Percentiles rank a stretch among this genome's conserved stretches.
Evolutionary conservation across 2,113 vertebrate species (phyloP).

Genomic region (Sceloporus undulatus): DNA sequence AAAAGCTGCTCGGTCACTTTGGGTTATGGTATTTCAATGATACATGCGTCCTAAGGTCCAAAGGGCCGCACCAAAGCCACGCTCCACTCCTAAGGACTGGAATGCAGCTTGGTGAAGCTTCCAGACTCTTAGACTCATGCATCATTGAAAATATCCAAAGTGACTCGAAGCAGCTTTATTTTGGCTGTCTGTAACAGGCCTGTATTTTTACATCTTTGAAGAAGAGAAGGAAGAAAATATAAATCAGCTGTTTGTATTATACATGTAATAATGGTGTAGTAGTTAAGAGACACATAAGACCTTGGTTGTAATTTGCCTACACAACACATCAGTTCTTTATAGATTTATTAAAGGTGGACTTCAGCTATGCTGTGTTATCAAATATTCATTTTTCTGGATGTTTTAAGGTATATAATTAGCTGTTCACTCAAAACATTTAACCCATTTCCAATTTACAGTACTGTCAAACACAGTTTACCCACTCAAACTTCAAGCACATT

Average conservation of each 20-base stretch:
- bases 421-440: background rate
- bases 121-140: no score
- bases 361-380: background rate
- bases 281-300: background rate
- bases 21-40: no score
- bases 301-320: background rate
- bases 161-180: no score
- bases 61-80: no score
- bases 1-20: no score
- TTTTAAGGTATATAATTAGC: background rate
- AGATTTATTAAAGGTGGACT: background rate
- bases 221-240: background rate
- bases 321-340: background rate
- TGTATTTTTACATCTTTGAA: background rate
- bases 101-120: no score
- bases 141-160: no score
- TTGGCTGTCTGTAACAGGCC: no score
- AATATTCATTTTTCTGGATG: no score
- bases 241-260: background rate
- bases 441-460: background rate
- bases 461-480: background rate
- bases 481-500: background rate
- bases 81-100: no score
- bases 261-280: background rate
- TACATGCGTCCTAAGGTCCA: no score